Percentiles rank a stretch among this genome's conserved stretches.
Conservation (phyloP, 1,140 invertebrate genomes). For the Paralvinella palmiformis region DNA sequence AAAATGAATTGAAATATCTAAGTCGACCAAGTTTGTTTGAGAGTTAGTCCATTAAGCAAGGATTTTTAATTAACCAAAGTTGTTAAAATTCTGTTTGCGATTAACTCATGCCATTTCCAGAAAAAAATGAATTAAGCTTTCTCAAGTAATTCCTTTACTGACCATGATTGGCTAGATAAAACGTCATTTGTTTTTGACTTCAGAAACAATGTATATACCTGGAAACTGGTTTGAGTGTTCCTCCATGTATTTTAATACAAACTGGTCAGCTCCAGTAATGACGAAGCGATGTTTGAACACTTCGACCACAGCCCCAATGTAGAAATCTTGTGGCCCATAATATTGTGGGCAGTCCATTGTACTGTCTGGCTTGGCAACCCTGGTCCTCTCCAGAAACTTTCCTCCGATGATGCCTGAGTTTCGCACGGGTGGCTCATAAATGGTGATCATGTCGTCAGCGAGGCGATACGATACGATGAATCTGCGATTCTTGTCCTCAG, state of each 20-base stretch:
- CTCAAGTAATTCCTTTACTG: too few relatives aligned
- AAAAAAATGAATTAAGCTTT: too few relatives aligned
- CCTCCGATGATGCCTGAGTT: constrained; percentile 51
- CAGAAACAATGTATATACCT: constrained; percentile 25
- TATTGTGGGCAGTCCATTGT: constrained; percentile 41
- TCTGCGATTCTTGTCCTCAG: constrained; percentile 44
- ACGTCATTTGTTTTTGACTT: neutral
- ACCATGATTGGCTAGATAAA: neutral
- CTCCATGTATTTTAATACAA: constrained; percentile 49
- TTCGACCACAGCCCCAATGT: constrained; percentile 47
- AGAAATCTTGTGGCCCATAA: constrained; percentile 49
- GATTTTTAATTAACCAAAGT: too few relatives aligned
- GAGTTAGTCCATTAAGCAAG: too few relatives aligned
- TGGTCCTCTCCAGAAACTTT: constrained; percentile 49
- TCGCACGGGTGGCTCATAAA: constrained; percentile 48
- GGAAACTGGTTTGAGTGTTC: constrained; percentile 44
- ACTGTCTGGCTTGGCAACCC: constrained; percentile 45
- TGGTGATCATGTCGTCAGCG: constrained; percentile 49
- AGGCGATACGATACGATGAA: constrained; percentile 50
- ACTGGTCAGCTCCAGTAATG: constrained; percentile 48
- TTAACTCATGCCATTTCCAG: too few relatives aligned
- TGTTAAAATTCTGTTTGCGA: too few relatives aligned
- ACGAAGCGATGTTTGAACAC: constrained; percentile 47
- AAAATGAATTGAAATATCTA: too few relatives aligned
- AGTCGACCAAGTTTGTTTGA: too few relatives aligned